Evolutionary conservation across 2,888 invertebrate genomes (phyloP).

Genomic region (Dynastes tityus): DNA sequence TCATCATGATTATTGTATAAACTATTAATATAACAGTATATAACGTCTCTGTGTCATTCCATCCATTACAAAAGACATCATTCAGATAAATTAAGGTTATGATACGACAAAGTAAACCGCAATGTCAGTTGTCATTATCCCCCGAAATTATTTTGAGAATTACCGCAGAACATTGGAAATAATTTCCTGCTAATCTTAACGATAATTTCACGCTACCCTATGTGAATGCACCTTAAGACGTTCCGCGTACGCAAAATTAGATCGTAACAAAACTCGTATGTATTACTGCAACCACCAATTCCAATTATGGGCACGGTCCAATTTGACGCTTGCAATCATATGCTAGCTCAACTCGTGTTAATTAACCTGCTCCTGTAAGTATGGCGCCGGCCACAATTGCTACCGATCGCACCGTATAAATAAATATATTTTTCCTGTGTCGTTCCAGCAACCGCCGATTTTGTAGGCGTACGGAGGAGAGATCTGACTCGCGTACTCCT

Average conservation of each 20-base stretch:
- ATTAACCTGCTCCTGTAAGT: neutral
- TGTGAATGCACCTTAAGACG: neutral
- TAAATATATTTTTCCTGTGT: neutral
- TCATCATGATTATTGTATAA: too few relatives aligned
- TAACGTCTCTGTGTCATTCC: too few relatives aligned
- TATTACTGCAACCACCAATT: neutral
- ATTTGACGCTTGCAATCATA: neutral
- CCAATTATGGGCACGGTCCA: neutral
- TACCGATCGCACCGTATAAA: slow-evolving; percentile 11
- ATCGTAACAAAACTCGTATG: neutral
- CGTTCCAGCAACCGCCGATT: neutral
- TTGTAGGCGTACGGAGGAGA: neutral
- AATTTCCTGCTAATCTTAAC: too few relatives aligned
- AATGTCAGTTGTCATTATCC: too few relatives aligned
- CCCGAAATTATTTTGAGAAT: too few relatives aligned
- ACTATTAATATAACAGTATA: too few relatives aligned
- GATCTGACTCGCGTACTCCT: slow-evolving; percentile 15
- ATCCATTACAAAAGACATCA: too few relatives aligned
- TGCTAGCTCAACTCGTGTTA: neutral
- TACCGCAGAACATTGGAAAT: too few relatives aligned
- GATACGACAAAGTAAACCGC: too few relatives aligned
- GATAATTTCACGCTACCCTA: too few relatives aligned
- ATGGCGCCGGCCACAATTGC: neutral
- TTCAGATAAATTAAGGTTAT: too few relatives aligned
- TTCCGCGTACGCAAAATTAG: neutral